Conservation (phyloP, 1,140 invertebrate genomes). For the Arion vulgaris region DNA sequence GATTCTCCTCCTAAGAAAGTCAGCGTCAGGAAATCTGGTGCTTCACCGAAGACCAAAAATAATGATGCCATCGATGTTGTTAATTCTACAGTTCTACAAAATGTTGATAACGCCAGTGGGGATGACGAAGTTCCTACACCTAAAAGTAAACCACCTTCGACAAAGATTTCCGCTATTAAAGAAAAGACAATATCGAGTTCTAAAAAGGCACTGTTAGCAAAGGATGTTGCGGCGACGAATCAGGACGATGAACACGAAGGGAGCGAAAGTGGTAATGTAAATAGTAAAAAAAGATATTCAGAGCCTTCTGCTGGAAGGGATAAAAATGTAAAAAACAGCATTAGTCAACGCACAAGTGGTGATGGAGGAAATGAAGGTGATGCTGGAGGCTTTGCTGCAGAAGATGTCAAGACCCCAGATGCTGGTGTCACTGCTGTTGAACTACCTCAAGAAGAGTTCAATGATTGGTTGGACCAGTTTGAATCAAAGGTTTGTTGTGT, state of each 20-base stretch:
- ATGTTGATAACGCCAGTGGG: slow-evolving; percentile 61
- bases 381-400: background rate
- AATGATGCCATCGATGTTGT: slow-evolving; percentile 22
- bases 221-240: slow-evolving; percentile 39
- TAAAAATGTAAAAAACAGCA: background rate
- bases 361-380: background rate
- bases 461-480: slow-evolving; percentile 27
- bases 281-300: background rate
- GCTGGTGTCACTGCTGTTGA: background rate
- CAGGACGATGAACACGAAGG: slow-evolving; percentile 40
- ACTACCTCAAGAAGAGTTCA: slow-evolving; percentile 1
- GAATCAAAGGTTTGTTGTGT: slow-evolving; percentile 1
- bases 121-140: slow-evolving; percentile 54
- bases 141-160: background rate
- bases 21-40: background rate
- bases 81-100: slow-evolving; percentile 36
- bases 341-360: background rate
- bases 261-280: background rate
- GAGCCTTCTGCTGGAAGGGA: background rate
- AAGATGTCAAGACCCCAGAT: too few species aligned
- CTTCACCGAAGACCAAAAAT: slow-evolving; percentile 6
- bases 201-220: background rate
- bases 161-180: background rate
- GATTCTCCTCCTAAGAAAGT: slow-evolving; percentile 14
- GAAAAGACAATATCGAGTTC: background rate